Base-by-base conservation (phyloP, 2,888 invertebrate species). In the Punctoribates punctum region DNA sequence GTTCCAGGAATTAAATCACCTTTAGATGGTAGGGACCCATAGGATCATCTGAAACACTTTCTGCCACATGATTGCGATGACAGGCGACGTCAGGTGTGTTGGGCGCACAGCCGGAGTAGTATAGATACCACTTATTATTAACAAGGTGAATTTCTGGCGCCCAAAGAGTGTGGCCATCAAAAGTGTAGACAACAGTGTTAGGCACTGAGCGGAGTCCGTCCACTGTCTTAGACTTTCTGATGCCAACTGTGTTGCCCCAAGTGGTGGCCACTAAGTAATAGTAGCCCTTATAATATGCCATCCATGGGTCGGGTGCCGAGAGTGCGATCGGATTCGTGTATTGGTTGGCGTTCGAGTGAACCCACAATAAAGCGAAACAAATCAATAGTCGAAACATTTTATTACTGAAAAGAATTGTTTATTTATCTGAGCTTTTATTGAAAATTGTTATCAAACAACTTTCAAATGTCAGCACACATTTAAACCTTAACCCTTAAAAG, bases 1-100 rank as follows among this genome's bases (percentile, higher is more conserved):
- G 20, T 13, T 25, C n/a, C n/a, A n/a, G n/a, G n/a, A n/a, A n/a
- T n/a, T 6, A 3, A 27, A 4, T 8, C 8, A 62, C 60, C 60
- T 62, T 62, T 20, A 62, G 25, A 62, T 62, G 60, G 15, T 62
- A 62, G 25, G 60, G 60, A 23, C 60, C 60, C 60, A 62, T 20
- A n/a, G 60, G 60, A 25, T 62, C 60, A 8, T 23, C 27, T 9
- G 8, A 6, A 23, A 5, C 8, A 62, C 60, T 62, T 62, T 62
- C 60, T 6, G 15, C 8, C 5, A 62, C 60, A 27, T 62, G 60
- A 23, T 23, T 62, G 60, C 60, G 60, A 8, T 62, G 25, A 25
- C 25, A 25, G 15, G 11, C 6, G 5, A 62, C 5, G 8, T 62
- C 8, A 11, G n/a, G n/a, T n/a, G n/a, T n/a, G n/a, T n/a, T 25